phyloP scores from a whole-genome alignment of 2,113 vertebrate genomes.

The Platichthys flesus region DNA sequence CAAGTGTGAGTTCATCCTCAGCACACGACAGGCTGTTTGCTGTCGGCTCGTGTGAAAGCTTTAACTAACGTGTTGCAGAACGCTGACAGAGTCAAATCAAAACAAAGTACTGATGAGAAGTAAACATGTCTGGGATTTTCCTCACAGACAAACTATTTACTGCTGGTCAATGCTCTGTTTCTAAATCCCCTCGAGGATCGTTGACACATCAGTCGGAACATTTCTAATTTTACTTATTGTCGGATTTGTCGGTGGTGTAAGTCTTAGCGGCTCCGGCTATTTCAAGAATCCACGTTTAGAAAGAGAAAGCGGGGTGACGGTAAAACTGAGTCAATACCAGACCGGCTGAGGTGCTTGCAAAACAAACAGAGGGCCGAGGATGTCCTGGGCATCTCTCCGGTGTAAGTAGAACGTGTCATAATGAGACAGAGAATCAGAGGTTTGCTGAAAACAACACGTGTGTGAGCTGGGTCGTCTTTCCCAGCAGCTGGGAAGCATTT shows the following conservation, averaged over 20 bases:
- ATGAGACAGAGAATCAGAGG: background rate
- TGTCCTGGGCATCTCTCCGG: slow-evolving; percentile 6
- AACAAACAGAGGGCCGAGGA: background rate
- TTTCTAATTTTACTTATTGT: background rate
- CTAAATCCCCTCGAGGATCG: too few relatives aligned
- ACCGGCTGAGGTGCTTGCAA: background rate
- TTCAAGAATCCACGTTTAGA: background rate
- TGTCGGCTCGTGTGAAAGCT: too few relatives aligned
- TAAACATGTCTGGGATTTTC: background rate
- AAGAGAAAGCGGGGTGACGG: background rate
- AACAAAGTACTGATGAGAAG: too few relatives aligned
- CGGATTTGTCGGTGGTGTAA: background rate
- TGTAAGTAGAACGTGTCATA: background rate
- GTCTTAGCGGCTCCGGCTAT: background rate
- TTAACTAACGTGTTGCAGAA: too few relatives aligned
- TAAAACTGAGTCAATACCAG: background rate
- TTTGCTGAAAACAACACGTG: background rate
- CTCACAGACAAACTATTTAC: background rate
- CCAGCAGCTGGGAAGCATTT: slow-evolving; percentile 45
- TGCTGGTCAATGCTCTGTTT: too few relatives aligned
- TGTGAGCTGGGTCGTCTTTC: slow-evolving; percentile 19
- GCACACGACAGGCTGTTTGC: too few relatives aligned
- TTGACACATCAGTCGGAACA: background rate
- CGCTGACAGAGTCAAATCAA: too few relatives aligned
- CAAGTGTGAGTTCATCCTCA: too few relatives aligned